A percentile compares a stretch with the other conserved stretches of the same genome.
Evolutionary conservation across 2,113 vertebrate species (phyloP).

Genomic region (Macrotus californicus): DNA sequence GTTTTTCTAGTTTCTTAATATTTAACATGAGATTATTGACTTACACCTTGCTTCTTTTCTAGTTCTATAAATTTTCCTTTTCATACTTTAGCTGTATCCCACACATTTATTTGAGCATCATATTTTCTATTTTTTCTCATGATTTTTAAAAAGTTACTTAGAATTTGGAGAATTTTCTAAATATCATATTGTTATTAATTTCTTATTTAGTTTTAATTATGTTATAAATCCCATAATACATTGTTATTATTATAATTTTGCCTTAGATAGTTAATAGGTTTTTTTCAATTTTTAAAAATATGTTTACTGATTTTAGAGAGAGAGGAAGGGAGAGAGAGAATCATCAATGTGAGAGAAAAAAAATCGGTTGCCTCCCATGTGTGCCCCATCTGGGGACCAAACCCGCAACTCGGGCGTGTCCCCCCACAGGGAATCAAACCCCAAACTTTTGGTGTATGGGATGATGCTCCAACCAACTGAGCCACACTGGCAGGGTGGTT

Average conservation of each 20-base stretch:
- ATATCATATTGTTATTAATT: neutral
- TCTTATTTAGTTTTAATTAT: neutral
- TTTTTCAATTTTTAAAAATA: no score
- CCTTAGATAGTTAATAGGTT: neutral
- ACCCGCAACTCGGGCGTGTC: no score
- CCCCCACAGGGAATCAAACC: no score
- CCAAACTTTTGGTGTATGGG: no score
- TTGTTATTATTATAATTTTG: neutral
- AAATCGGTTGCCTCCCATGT: no score
- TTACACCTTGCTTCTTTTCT: neutral
- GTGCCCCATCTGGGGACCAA: no score
- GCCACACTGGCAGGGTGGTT: no score
- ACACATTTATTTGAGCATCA: no score
- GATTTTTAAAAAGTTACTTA: neutral
- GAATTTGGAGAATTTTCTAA: neutral
- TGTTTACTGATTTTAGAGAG: no score
- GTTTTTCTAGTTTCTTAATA: neutral
- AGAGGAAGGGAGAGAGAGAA: no score
- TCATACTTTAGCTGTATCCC: neutral
- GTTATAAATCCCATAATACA: neutral
- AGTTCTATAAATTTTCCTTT: neutral
- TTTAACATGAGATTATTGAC: neutral
- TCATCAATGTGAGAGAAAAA: no score
- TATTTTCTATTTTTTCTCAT: neutral
- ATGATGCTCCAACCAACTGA: no score